Evolutionary conservation across 1,140 invertebrate genomes (phyloP), one percentile per base, ranked within the genome.

Genomic region (Anoplophora glabripennis): DNA sequence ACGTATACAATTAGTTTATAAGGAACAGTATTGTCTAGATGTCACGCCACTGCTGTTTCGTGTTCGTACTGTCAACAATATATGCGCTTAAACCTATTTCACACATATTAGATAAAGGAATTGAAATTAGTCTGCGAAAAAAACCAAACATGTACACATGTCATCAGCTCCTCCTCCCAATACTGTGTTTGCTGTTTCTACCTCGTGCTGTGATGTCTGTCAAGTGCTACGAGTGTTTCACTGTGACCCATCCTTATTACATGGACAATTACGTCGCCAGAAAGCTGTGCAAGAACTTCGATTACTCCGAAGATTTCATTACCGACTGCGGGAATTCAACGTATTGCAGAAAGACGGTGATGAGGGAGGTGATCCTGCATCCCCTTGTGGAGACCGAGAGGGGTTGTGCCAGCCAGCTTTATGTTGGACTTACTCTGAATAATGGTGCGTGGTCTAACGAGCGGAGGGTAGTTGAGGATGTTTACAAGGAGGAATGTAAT

Each of bases 181-280:
- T 28, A 28, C 21, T 28, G 21, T 3, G 21, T 28, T 28, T 28
- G 21, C 5, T 28, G 21, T 28, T 28, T 2, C 21, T 28, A 28
- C 21, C 21, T 28, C 21, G 21, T 28, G 9, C n/a, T 5, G 49
- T 53, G 18, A 40, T 17, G n/a, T 53, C 37, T 7, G 40, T 53
- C 14, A 38, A 53, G 9, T 53, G 49, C 21, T 53, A 37, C n/a
- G 49, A 53, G 37, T 53, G 49, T 17, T 28, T 4, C 17, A 53
- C 40, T 1, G 15, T 53, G 5, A 17, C 15, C 8, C n/a, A 11
- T 17, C n/a, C 49, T 17, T 17, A 40, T n/a, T n/a, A 53, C 18
- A 36, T 11, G 7, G 5, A 17, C 11, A 33, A 14, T 7, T n/a
- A n/a, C 11, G n/a, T 11, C 8, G 9, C n/a, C 17, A 18, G 11